Evolutionary conservation across 64 coral and sea anemone genomes (phyloP).

Genomic region (Pocillopora damicornis): DNA sequence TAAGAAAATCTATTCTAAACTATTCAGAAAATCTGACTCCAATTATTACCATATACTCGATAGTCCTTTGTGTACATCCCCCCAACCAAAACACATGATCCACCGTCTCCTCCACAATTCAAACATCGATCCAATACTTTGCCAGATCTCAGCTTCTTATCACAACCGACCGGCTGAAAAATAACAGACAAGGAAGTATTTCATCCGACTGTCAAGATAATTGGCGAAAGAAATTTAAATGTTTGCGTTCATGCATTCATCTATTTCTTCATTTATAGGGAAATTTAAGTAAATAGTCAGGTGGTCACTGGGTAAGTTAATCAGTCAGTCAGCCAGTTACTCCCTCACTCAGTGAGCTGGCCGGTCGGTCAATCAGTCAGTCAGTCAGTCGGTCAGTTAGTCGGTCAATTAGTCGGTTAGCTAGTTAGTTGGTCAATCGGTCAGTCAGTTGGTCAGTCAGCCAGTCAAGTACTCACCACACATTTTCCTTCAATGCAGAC

Average conservation of each 20-base stretch:
- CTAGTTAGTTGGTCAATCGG: no score
- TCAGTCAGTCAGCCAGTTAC: no score
- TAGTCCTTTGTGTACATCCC: slow-evolving; percentile 38
- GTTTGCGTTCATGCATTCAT: no score
- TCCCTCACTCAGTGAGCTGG: not conserved
- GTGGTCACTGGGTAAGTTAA: no score
- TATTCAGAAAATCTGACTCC: not conserved
- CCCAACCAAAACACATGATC: slow-evolving; percentile 1
- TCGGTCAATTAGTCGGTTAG: no score
- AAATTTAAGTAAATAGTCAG: no score
- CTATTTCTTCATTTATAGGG: no score
- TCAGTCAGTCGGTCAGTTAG: not conserved
- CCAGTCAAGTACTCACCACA: slow-evolving; percentile 5
- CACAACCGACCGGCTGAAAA: slow-evolving; percentile 48
- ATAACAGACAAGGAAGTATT: not conserved
- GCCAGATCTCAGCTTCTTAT: not conserved
- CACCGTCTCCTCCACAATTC: slow-evolving; percentile 44
- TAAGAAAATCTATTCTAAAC: not conserved
- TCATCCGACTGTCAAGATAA: not conserved
- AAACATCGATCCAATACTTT: slow-evolving; percentile 53
- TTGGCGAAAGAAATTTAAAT: not conserved
- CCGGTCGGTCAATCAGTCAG: no score
- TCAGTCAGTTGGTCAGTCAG: no score
- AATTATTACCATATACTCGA: slow-evolving; percentile 21
- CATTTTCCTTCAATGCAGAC: slow-evolving; percentile 50